Conservation (phyloP, 2,888 invertebrate genomes). For the Sinohyriopsis cumingii region DNA sequence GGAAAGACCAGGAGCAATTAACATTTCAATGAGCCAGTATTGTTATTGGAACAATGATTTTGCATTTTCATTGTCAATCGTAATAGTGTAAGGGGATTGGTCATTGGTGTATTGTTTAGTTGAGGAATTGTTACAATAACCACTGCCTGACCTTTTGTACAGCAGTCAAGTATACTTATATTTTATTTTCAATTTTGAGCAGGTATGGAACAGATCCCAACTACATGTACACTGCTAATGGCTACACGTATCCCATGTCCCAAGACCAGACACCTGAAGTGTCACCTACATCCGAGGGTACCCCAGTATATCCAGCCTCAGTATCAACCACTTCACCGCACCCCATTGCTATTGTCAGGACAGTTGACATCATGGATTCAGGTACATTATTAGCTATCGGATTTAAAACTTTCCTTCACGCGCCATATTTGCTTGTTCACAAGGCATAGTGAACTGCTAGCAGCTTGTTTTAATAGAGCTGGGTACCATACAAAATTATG, state of each 20-base stretch:
- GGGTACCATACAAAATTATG: too few relatives aligned
- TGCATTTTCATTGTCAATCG: too few relatives aligned
- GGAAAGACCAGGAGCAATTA: too few relatives aligned
- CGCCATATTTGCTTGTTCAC: background rate
- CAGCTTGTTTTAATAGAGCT: background rate
- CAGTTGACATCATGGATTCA: conserved; percentile 60
- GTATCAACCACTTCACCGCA: conserved; percentile 43
- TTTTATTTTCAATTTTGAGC: background rate
- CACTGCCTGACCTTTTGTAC: background rate
- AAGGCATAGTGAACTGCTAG: background rate
- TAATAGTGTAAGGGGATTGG: too few relatives aligned
- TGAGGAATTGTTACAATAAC: background rate
- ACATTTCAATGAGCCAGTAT: too few relatives aligned
- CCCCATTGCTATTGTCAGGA: conserved; percentile 49
- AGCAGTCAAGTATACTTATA: background rate
- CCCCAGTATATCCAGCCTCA: conserved; percentile 40
- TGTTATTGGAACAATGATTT: too few relatives aligned
- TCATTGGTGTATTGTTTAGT: too few relatives aligned
- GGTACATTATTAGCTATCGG: conserved; percentile 31
- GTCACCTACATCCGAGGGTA: conserved; percentile 35
- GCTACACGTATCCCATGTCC: conserved; percentile 39
- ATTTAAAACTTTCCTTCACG: background rate
- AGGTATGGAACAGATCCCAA: conserved; percentile 23
- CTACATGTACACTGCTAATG: conserved; percentile 45
- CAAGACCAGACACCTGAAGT: conserved; percentile 20